Evolutionary conservation across 1,140 invertebrate genomes (phyloP).

Genomic region (Panulirus ornatus): DNA sequence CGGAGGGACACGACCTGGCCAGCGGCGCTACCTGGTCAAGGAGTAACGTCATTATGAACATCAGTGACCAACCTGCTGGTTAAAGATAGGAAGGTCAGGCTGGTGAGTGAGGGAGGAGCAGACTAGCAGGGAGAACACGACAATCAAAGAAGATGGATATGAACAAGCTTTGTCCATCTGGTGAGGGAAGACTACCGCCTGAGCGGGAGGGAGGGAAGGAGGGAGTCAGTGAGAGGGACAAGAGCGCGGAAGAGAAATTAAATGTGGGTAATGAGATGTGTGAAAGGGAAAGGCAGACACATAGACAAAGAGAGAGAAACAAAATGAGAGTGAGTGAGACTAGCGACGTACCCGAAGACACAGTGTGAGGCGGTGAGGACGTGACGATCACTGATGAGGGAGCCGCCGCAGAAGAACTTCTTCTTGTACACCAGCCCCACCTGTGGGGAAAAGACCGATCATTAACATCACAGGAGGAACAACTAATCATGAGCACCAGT

Average conservation of each 20-base stretch:
- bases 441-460: conserved; percentile 42
- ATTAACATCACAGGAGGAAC: too few species aligned
- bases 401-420: conserved; percentile 74
- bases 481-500: too few species aligned
- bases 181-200: neutral
- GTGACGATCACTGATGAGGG: conserved; percentile 70
- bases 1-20: too few species aligned
- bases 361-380: conserved; percentile 72
- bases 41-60: too few species aligned
- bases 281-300: neutral
- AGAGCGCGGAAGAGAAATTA: neutral
- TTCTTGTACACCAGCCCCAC: conserved; percentile 72
- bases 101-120: too few species aligned
- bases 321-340: neutral
- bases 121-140: too few species aligned
- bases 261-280: neutral
- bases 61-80: too few species aligned
- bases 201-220: neutral
- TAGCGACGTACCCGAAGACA: conserved; percentile 71
- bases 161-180: too few species aligned
- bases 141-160: neutral
- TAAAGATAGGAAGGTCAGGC: too few species aligned
- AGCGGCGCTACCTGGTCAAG: too few species aligned
- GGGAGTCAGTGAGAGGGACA: neutral
- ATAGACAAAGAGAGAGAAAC: neutral